Conservation (phyloP, 1,140 invertebrate species). For the Adelges cooleyi region DNA sequence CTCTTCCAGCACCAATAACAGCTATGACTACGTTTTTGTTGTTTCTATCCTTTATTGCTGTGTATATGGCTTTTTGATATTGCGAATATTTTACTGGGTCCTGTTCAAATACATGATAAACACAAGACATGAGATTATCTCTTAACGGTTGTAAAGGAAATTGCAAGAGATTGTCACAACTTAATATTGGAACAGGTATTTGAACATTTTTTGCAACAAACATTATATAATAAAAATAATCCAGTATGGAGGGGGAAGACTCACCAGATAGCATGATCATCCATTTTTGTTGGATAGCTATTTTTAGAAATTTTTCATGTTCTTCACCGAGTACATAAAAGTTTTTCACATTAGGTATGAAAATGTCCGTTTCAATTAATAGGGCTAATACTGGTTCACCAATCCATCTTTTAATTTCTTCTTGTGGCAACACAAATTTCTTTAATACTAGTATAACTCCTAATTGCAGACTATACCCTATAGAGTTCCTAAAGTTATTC, state of each 20-base stretch:
- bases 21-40: constrained; percentile 51
- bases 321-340: constrained; percentile 75
- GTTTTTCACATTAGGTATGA: constrained; percentile 67
- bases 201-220: background rate
- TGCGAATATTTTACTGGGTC: constrained; percentile 92
- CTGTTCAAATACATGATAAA: constrained; percentile 97
- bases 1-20: constrained; percentile 90
- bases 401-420: constrained; percentile 75
- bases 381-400: constrained; percentile 85
- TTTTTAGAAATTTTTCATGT: constrained; percentile 65
- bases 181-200: constrained; percentile 37
- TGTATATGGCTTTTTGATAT: constrained; percentile 74
- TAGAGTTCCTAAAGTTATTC: constrained; percentile 67
- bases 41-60: constrained; percentile 52
- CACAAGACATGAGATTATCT: constrained; percentile 92
- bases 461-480: constrained; percentile 62
- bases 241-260: background rate
- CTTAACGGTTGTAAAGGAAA: constrained; percentile 82
- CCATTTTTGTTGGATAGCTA: constrained; percentile 33
- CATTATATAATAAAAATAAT: constrained; percentile 24
- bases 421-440: constrained; percentile 51
- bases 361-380: constrained; percentile 68
- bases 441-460: constrained; percentile 55
- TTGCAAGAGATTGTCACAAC: constrained; percentile 88
- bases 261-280: background rate